Percentiles rank a stretch among this genome's conserved stretches.
Evolutionary conservation across 1,140 invertebrate genomes (phyloP).

Genomic region (Ips nitidus): DNA sequence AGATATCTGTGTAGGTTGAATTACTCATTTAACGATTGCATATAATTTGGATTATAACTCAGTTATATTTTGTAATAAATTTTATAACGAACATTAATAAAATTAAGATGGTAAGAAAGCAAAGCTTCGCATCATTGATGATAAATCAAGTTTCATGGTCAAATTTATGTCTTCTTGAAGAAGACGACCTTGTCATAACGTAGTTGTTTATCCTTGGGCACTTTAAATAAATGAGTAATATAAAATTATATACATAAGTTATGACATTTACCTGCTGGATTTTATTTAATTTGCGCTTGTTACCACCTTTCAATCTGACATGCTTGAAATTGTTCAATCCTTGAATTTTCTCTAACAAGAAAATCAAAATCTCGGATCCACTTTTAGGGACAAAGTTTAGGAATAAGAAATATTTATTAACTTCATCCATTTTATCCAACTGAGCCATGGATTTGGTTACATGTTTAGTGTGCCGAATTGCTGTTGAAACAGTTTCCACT

Average conservation of each 20-base stretch:
- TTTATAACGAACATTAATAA: no score
- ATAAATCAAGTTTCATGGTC: no score
- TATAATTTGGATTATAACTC: no score
- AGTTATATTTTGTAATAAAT: no score
- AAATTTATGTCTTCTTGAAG: no score
- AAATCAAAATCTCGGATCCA: conserved; percentile 65
- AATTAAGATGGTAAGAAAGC: no score
- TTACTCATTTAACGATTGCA: no score
- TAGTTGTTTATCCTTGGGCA: no score
- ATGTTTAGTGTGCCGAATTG: conserved; percentile 10
- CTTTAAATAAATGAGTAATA: no score
- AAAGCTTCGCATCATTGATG: no score
- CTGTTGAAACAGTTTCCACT: background rate
- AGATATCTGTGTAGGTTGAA: no score
- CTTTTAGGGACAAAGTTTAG: conserved; percentile 66
- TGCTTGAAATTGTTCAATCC: conserved; percentile 65
- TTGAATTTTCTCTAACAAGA: conserved; percentile 65
- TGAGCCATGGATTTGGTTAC: conserved; percentile 61
- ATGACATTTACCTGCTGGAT: conserved; percentile 54
- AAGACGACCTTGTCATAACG: no score
- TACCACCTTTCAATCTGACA: conserved; percentile 56
- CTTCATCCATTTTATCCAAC: conserved; percentile 54
- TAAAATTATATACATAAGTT: background rate
- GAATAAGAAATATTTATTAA: conserved; percentile 60
- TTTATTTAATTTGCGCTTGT: conserved; percentile 50